A percentile compares a stretch with the other conserved stretches of the same genome.
Evolutionary conservation across 2,797 vertebrate genomes (phyloP).

Genomic region (Pterois miles): DNA sequence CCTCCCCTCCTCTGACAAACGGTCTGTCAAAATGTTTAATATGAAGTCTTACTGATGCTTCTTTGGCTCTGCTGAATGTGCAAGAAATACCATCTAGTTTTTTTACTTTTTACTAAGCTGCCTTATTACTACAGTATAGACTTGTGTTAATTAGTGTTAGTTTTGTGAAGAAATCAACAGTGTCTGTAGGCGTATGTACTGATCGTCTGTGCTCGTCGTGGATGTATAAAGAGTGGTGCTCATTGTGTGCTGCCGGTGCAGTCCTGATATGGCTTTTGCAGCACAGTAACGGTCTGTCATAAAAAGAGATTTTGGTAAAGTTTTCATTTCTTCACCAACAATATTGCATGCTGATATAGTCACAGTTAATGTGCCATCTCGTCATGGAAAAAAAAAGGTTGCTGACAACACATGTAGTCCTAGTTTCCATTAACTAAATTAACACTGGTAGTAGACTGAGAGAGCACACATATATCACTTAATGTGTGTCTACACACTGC

Average conservation of each 20-base stretch:
- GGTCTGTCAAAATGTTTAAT: conserved; percentile 73
- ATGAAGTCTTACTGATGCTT: not conserved
- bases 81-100: not conserved
- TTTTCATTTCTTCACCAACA: not conserved
- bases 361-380: not conserved
- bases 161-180: not conserved
- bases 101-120: not conserved
- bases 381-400: not conserved
- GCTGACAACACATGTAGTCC: too few relatives aligned
- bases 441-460: not conserved
- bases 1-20: conserved; percentile 96
- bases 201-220: too few relatives aligned
- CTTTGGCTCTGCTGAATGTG: not conserved
- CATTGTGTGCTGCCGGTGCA: not conserved
- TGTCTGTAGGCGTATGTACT: too few relatives aligned
- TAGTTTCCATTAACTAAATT: too few relatives aligned
- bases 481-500: not conserved
- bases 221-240: too few relatives aligned
- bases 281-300: not conserved
- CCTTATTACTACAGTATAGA: not conserved
- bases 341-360: not conserved
- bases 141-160: not conserved
- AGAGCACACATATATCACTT: not conserved
- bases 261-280: not conserved
- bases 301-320: not conserved